Evolutionary conservation across 2,888 invertebrate species (phyloP).

Genomic region (Tridacna gigas): DNA sequence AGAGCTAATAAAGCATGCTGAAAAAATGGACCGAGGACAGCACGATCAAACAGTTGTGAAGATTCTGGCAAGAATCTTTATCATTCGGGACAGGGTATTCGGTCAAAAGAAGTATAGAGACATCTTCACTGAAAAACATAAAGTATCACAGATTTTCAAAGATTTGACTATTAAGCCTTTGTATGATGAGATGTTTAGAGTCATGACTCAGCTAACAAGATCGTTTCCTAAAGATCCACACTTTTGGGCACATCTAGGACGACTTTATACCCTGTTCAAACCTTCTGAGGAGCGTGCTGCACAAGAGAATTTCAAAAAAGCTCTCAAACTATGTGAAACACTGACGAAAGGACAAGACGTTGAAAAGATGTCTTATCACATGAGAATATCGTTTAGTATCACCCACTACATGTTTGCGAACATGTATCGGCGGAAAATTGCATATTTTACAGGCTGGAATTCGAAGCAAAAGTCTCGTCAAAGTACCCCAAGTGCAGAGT

Average conservation of each 20-base stretch:
- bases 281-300: constrained; percentile 49
- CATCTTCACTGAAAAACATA: not conserved
- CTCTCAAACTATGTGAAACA: constrained; percentile 48
- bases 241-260: constrained; percentile 52
- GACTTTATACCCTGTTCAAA: constrained; percentile 45
- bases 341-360: constrained; percentile 6
- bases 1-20: constrained; percentile 54
- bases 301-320: constrained; percentile 43
- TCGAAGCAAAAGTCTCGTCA: constrained; percentile 29
- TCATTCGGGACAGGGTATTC: constrained; percentile 59
- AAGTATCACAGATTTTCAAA: constrained; percentile 35
- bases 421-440: constrained; percentile 44
- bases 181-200: constrained; percentile 49
- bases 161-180: constrained; percentile 43
- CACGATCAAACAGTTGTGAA: constrained; percentile 35
- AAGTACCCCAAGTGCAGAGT: constrained; percentile 23
- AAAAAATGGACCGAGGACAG: constrained; percentile 16
- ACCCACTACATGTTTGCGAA: constrained; percentile 59
- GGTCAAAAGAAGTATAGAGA: constrained; percentile 20
- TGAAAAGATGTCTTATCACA: constrained; percentile 40
- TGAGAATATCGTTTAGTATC: not conserved
- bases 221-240: constrained; percentile 55
- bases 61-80: constrained; percentile 58
- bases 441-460: constrained; percentile 40
- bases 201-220: constrained; percentile 44